Evolutionary conservation across 2,888 invertebrate genomes (phyloP), one percentile per base, ranked within the genome.

Genomic region (Andrena bicolor): DNA sequence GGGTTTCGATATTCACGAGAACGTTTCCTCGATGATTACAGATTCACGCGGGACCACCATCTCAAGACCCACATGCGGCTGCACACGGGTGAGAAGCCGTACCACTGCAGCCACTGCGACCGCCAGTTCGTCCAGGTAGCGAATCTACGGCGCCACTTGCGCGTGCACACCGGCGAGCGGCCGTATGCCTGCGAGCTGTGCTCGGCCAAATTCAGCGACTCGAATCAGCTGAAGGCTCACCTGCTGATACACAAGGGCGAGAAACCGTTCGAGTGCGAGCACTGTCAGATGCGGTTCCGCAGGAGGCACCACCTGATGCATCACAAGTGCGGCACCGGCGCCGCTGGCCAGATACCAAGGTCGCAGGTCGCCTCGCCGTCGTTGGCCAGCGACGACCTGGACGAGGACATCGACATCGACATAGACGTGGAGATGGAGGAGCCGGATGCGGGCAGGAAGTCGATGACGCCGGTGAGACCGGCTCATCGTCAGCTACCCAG

Each of bases 121-220:
- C 96, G 98, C 2, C 97, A 98, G 92, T 98, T 98, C 94, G 98
- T 98, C 51, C 98, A 98, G 94, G 98, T 98, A 53, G 98, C 98
- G 16, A 98, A 98, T 93, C 95, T 98, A 51, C 95, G 98, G 6
- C 96, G 98, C 8, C 98, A 98, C 91, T 95, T 98, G 56, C 96
- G 98, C 71, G 98, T 98, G 0, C 98, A 98, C 94, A 98, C 98
- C 0, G 98, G 98, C 2, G 98, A 98, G 94, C 95, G 97, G 23
- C 98, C 98, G 0, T 98, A 98, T 94, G 96, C 96, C 13, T 98
- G 98, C 94, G 97, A 97, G 84, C 95, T 97, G 78, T 98, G 98
- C 94, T 96, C 97, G 7, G 96, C 97, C 51, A 96, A 97, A 86
- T 98, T 98, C 94, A 98, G 98, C 83, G 98, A 98, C 94, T 97